phyloP scores from a whole-genome alignment of 2,113 vertebrate species.

The Calyptomena viridis region DNA sequence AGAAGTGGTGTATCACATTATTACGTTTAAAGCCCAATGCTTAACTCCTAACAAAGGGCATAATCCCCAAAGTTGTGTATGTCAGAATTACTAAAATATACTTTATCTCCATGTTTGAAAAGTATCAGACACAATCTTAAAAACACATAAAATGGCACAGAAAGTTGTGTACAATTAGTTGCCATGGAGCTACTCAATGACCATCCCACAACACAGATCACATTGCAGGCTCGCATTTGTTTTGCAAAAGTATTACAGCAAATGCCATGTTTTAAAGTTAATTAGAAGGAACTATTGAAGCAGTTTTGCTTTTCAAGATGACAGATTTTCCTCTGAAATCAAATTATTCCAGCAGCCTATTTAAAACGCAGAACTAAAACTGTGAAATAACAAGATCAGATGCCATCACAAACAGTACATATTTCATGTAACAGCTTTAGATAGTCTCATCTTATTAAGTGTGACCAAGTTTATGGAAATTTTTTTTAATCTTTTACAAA shows the following conservation, averaged over 20 bases:
- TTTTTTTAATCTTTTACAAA: not conserved
- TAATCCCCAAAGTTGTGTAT: not conserved
- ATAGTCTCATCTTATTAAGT: not conserved
- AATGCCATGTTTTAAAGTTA: conserved; percentile 9
- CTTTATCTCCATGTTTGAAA: not conserved
- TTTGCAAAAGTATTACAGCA: conserved; percentile 3
- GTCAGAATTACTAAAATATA: not conserved
- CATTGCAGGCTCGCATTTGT: not conserved
- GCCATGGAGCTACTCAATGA: not conserved
- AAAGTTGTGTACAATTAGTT: not conserved
- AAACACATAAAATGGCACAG: not conserved
- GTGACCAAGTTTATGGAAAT: not conserved
- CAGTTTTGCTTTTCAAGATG: conserved; percentile 27
- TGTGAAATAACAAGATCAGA: conserved; percentile 6
- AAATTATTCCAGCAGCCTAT: conserved; percentile 16
- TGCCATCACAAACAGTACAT: not conserved
- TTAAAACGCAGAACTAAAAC: conserved; percentile 21
- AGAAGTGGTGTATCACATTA: not conserved
- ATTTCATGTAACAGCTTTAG: not conserved
- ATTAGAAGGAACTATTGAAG: conserved; percentile 28
- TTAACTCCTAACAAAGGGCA: not conserved
- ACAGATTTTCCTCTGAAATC: conserved; percentile 9
- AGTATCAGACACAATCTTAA: not conserved
- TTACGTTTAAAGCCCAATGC: not conserved
- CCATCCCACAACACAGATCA: not conserved